Evolutionary conservation across 2,113 vertebrate species (phyloP).

Genomic region (Elgaria multicarinata): DNA sequence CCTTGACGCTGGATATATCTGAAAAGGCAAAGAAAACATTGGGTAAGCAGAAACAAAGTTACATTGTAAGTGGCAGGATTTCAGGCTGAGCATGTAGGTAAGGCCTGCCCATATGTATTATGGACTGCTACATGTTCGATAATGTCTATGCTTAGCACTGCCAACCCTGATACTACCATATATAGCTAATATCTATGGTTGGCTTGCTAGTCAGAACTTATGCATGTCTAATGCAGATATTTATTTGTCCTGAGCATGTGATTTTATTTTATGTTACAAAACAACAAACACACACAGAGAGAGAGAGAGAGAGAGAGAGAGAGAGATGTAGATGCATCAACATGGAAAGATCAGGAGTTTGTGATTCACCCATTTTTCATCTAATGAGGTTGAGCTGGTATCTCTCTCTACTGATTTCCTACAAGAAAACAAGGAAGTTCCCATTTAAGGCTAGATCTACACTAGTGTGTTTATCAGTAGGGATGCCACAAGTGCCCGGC

Average conservation of each 20-base stretch:
- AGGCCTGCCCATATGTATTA: background rate
- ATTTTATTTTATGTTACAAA: background rate
- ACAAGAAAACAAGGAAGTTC: background rate
- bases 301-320: background rate
- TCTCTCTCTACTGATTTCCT: background rate
- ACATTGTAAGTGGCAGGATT: background rate
- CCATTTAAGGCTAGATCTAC: background rate
- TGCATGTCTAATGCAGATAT: background rate
- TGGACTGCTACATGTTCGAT: background rate
- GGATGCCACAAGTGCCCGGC: too few relatives aligned
- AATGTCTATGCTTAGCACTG: background rate
- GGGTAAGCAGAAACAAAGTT: slow-evolving; percentile 66
- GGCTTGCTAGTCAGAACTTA: background rate
- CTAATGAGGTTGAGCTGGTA: background rate
- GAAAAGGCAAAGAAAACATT: slow-evolving; percentile 74
- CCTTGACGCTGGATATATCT: slow-evolving; percentile 72
- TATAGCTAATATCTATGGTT: background rate
- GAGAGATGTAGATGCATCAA: background rate
- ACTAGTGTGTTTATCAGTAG: too few relatives aligned
- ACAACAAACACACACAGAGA: too few relatives aligned
- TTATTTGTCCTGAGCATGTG: background rate
- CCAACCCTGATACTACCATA: background rate
- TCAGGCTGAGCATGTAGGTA: background rate
- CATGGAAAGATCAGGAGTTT: background rate
- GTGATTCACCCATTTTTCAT: background rate